These are phyloP conservation scores for Trichonephila inaurata DNA, from an alignment of 1,140 invertebrate species.

Conservation along the genomic window DNA sequence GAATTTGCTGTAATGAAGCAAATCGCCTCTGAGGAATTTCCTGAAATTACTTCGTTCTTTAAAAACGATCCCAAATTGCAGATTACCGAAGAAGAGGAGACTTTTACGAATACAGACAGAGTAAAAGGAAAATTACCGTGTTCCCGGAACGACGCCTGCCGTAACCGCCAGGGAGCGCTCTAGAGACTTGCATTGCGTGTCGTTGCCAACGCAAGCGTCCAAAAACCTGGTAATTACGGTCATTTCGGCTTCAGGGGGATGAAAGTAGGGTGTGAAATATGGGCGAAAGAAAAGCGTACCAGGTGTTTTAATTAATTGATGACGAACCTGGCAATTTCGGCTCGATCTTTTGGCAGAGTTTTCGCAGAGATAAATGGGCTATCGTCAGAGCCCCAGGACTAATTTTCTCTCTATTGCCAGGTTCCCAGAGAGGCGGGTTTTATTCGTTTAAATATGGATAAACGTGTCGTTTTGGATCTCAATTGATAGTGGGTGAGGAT, in stretches of 20 bases:
- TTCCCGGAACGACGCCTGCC: background rate
- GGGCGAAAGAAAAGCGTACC: slow-evolving; percentile 62
- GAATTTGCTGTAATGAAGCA: slow-evolving; percentile 21
- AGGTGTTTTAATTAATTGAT: slow-evolving; percentile 76
- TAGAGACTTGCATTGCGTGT: slow-evolving; percentile 49
- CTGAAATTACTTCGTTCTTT: slow-evolving; percentile 1
- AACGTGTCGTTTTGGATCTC: background rate
- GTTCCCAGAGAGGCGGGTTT: background rate
- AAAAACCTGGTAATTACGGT: slow-evolving; percentile 72
- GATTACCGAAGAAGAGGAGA: background rate
- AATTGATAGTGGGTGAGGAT: slow-evolving; percentile 1
- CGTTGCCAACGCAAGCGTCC: slow-evolving; percentile 47
- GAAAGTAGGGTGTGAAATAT: slow-evolving; percentile 71
- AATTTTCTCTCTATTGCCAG: slow-evolving; percentile 56
- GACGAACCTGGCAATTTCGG: slow-evolving; percentile 69
- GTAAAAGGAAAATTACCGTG: slow-evolving; percentile 47
- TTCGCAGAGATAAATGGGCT: slow-evolving; percentile 55
- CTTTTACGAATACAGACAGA: background rate
- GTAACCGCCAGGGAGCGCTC: slow-evolving; percentile 44
- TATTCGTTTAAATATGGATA: slow-evolving; percentile 28
- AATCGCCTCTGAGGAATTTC: slow-evolving; percentile 11
- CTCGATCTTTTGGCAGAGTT: slow-evolving; percentile 51
- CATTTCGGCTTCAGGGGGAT: slow-evolving; percentile 53
- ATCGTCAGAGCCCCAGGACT: slow-evolving; percentile 31
- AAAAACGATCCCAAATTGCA: slow-evolving; percentile 38